A percentile compares a stretch with the other conserved stretches of the same genome.
These are phyloP conservation scores for Coreoperca whiteheadi DNA, from an alignment of 2,113 vertebrate species.

Conservation along the genomic window DNA sequence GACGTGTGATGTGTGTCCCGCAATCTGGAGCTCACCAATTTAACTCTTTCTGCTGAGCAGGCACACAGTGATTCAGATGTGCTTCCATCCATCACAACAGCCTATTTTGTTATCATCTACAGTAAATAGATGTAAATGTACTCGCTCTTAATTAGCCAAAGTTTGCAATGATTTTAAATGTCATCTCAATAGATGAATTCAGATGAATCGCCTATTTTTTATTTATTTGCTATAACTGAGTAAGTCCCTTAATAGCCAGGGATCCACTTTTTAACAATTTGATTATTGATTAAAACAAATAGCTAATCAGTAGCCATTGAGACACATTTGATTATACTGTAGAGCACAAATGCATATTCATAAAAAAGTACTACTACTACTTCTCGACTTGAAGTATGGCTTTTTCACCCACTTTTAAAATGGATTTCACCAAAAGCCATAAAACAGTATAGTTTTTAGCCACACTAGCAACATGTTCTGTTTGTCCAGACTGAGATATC, in stretches of 20 bases:
- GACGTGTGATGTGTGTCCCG: constrained; percentile 58
- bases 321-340: not conserved
- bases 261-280: constrained; percentile 22
- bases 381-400: not conserved
- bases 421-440: not conserved
- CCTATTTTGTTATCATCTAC: constrained; percentile 23
- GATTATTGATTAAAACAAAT: constrained; percentile 11
- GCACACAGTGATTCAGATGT: constrained; percentile 38
- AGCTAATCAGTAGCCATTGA: not conserved
- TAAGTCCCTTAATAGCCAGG: constrained; percentile 41
- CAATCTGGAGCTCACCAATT: constrained; percentile 50
- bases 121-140: constrained; percentile 48
- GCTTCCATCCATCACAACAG: constrained; percentile 30
- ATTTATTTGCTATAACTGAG: constrained; percentile 48
- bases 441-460: not conserved
- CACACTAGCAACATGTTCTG: not conserved
- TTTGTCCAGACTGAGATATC: not conserved
- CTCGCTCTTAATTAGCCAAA: constrained; percentile 47
- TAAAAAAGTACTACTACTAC: too few species aligned
- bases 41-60: constrained; percentile 53
- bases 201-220: constrained; percentile 48
- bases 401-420: not conserved
- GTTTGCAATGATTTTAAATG: constrained; percentile 45
- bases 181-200: constrained; percentile 10
- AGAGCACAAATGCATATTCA: too few species aligned